Conservation (phyloP, 2,113 vertebrate genomes). For the Pseudorectes ferrugineus region DNA sequence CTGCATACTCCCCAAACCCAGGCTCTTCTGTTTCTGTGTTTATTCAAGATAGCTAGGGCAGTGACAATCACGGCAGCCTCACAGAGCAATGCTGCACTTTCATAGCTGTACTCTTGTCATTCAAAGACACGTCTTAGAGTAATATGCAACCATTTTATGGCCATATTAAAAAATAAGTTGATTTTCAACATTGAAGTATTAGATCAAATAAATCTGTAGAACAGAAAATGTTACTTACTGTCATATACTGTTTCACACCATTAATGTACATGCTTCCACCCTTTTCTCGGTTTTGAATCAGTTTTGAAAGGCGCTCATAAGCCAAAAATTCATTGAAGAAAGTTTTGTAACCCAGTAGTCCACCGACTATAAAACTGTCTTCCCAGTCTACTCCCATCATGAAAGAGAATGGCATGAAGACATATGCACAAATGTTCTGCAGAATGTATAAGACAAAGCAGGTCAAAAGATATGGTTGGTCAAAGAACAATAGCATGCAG, state of each 20-base stretch:
- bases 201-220: not conserved
- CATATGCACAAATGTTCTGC: slow-evolving; percentile 84
- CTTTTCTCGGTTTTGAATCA: slow-evolving; percentile 74
- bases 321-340: slow-evolving; percentile 92
- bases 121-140: not conserved
- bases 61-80: not conserved
- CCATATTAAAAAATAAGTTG: not conserved
- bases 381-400: slow-evolving; percentile 91
- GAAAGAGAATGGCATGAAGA: slow-evolving; percentile 89
- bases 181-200: not conserved
- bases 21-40: not conserved
- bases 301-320: slow-evolving; percentile 77
- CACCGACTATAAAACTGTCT: slow-evolving; percentile 85
- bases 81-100: not conserved
- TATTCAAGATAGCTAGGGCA: not conserved
- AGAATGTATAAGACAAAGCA: not conserved
- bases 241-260: slow-evolving; percentile 82
- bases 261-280: slow-evolving; percentile 75
- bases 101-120: not conserved
- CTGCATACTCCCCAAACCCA: not conserved
- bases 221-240: slow-evolving; percentile 65
- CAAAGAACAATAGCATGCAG: not conserved
- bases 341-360: slow-evolving; percentile 85
- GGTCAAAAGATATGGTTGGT: not conserved
- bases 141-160: not conserved